Evolutionary conservation across 1,140 invertebrate species (phyloP).

Genomic region (Listronotus bonariensis): DNA sequence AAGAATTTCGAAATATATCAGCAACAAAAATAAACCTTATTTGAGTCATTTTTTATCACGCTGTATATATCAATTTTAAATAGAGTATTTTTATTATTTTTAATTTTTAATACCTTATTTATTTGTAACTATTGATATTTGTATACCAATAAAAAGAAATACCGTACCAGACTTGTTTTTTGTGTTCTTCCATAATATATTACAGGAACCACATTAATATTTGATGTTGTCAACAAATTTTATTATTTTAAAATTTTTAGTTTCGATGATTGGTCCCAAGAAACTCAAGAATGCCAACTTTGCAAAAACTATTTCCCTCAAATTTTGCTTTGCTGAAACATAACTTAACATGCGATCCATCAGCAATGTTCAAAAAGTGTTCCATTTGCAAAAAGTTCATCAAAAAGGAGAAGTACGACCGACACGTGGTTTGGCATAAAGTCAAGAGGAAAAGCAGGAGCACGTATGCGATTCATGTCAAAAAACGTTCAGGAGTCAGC

Average conservation of each 20-base stretch:
- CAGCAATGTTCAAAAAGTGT: constrained; percentile 9
- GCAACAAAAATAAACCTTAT: no score
- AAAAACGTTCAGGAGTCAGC: constrained; percentile 18
- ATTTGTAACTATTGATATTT: no score
- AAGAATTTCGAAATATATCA: no score
- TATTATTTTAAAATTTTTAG: constrained; percentile 46
- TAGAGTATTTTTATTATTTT: no score
- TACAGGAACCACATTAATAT: no score
- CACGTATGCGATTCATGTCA: constrained; percentile 11
- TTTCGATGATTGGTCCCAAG: constrained; percentile 1
- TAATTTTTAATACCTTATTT: no score
- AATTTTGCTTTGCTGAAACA: constrained; percentile 25
- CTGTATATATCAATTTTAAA: no score
- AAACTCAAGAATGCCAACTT: constrained; percentile 14
- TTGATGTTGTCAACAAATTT: no score
- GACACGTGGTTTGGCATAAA: constrained; percentile 21
- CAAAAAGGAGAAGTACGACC: constrained; percentile 22
- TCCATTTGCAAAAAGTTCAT: constrained; percentile 20
- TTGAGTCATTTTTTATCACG: no score
- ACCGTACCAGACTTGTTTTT: no score
- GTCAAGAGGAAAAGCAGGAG: constrained; percentile 17
- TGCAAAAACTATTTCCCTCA: constrained; percentile 16
- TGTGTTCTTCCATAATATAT: no score
- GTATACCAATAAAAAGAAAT: no score
- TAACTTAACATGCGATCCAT: constrained; percentile 21